A percentile compares a stretch with the other conserved stretches of the same genome.
These are phyloP conservation scores for Aradophagus sp. DNA, from an alignment of 1,140 invertebrate species.

Conservation along the genomic window DNA sequence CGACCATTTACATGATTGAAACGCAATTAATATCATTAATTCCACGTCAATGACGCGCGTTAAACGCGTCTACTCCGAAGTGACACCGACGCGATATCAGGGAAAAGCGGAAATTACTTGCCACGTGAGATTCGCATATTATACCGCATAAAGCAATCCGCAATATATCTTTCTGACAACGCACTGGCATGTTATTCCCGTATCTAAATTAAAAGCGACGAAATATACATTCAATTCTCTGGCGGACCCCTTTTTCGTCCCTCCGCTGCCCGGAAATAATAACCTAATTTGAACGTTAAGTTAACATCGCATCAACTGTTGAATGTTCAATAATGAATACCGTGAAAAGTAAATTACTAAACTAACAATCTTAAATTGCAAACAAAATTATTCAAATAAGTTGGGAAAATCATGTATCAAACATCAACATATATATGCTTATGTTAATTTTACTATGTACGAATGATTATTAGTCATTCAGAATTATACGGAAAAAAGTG, in stretches of 20 bases:
- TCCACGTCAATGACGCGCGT: constrained; percentile 24
- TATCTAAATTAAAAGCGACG: constrained; percentile 35
- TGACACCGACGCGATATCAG: constrained; percentile 38
- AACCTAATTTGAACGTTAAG: not conserved
- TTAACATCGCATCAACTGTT: too few species aligned
- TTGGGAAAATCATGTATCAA: too few species aligned
- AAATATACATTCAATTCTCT: constrained; percentile 18
- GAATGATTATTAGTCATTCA: too few species aligned
- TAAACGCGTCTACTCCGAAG: constrained; percentile 14
- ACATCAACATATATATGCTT: too few species aligned
- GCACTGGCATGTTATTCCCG: constrained; percentile 34
- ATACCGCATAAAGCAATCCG: constrained; percentile 36
- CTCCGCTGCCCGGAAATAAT: not conserved
- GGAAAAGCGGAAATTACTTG: constrained; percentile 47
- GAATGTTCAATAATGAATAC: too few species aligned
- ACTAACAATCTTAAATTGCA: not conserved
- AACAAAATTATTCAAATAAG: not conserved
- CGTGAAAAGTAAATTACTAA: too few species aligned
- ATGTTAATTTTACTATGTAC: too few species aligned
- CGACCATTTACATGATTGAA: constrained; percentile 24
- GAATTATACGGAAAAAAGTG: too few species aligned
- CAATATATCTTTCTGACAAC: constrained; percentile 38
- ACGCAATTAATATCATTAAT: constrained; percentile 42
- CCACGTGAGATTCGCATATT: constrained; percentile 47
- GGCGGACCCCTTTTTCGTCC: too few species aligned